Evolutionary conservation across 1,140 invertebrate species (phyloP), one percentile per base, ranked within the genome.

Genomic region (Brachionus asplanchnoidis): DNA sequence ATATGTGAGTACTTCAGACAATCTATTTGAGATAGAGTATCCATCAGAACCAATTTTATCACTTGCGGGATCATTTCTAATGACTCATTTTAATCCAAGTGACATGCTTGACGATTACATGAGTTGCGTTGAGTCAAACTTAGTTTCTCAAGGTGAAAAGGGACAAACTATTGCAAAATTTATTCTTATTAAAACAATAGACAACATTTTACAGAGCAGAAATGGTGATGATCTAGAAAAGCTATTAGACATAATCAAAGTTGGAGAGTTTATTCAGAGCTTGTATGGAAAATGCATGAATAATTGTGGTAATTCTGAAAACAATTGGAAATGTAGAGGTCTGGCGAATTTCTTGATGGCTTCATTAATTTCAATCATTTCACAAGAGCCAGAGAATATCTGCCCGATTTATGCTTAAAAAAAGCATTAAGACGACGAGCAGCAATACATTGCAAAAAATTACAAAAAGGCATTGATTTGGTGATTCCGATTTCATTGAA

Each of bases 21-120:
- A 56, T 56, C n/a, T 73, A 0, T 73, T 73, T 17, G 68, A 73
- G n/a, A 73, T 73, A n/a, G 68, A 73, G 1, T 73, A 73, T 73
- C 68, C 68, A 42, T 73, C 68, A n/a, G 68, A 73, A 40, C 68
- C 68, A 6, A 73, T 73, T 40, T 73, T 73, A 40, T 17, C 28
- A 17, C 12, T 9, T 40, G 36, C 68, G 4, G 68, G 28, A 73
- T 32, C 68, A 9, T 32, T 40, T 17, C 7, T 73, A 36, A 73
- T 73, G 68, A 73, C 12, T 73, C n/a, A 17, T 17, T 40, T 40
- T 17, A 73, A 40, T 36, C 32, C 36, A 17, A 26, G 2, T 36
- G 26, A 36, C 3, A 36, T 32, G 28, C n/a, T 73, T 32, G 68
- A 73, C 12, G 36, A 32, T 17, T 40, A 40, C n/a, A 40, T 73